Percentiles rank a stretch among this genome's conserved stretches.
phyloP scores from a whole-genome alignment of 2,888 invertebrate genomes.

The Pachydiplax longipennis region DNA sequence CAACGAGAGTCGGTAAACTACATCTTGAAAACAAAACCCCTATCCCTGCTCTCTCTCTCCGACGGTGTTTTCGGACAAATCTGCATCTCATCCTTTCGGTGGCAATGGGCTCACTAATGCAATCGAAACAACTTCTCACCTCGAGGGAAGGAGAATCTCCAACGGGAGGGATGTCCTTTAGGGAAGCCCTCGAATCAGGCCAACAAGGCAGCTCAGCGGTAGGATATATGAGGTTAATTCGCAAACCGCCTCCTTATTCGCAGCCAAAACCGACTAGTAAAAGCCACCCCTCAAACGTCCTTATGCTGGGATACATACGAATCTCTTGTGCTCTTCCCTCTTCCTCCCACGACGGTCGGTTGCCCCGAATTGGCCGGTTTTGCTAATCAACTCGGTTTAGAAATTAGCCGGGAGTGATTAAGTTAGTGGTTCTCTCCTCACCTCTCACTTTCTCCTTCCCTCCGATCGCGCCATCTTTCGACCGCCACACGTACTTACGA shows the following conservation, averaged over 20 bases:
- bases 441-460: background rate
- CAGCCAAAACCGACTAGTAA: background rate
- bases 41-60: background rate
- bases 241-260: slow-evolving; percentile 4
- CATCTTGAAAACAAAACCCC: background rate
- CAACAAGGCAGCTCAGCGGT: background rate
- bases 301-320: background rate
- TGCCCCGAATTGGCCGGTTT: slow-evolving; percentile 43
- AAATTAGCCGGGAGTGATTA: slow-evolving; percentile 47
- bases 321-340: background rate
- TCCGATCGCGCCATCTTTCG: background rate
- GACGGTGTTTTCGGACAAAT: background rate
- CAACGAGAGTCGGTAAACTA: background rate
- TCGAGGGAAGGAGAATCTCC: background rate
- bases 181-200: background rate
- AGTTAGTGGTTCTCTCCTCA: slow-evolving; percentile 38
- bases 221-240: slow-evolving; percentile 32
- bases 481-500: background rate
- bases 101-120: background rate
- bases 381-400: slow-evolving; percentile 47
- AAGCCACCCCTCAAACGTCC: background rate
- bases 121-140: slow-evolving; percentile 12
- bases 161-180: background rate
- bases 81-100: slow-evolving; percentile 17
- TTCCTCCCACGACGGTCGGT: background rate